Conservation (phyloP, 2,113 vertebrate species). For the Mesembrinibis cayennensis region DNA sequence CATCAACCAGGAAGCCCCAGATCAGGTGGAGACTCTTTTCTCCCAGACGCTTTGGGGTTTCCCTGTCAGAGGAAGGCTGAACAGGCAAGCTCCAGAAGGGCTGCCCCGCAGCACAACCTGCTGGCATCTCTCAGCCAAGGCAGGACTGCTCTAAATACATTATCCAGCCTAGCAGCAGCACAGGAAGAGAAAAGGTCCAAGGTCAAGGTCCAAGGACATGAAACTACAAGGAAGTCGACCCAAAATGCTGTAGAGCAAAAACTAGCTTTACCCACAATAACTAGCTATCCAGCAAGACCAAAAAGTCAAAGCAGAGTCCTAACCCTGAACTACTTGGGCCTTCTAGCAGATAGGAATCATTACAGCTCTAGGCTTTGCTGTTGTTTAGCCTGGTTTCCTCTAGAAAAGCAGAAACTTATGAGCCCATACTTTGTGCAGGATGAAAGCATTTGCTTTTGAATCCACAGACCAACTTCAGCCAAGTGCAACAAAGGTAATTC, state of each 20-base stretch:
- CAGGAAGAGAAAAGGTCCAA: not conserved
- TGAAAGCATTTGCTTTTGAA: not conserved
- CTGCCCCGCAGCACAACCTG: constrained; percentile 51
- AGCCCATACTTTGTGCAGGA: not conserved
- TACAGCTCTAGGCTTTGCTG: not conserved
- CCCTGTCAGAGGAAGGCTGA: not conserved
- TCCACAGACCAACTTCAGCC: not conserved
- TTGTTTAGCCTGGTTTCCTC: not conserved
- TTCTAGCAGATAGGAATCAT: not conserved
- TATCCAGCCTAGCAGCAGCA: not conserved
- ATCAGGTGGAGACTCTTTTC: not conserved
- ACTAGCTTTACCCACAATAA: not conserved
- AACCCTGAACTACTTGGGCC: not conserved
- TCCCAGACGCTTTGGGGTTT: not conserved
- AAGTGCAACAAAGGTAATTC: not conserved
- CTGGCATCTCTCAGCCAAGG: constrained; percentile 23
- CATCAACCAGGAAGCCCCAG: not conserved
- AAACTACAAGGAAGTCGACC: not conserved
- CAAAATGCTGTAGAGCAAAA: not conserved
- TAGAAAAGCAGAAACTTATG: not conserved
- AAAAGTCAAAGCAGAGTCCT: not conserved
- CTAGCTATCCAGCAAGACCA: not conserved
- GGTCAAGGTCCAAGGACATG: not conserved
- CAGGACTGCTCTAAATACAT: not conserved
- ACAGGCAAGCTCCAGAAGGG: not conserved